Conservation (phyloP, 92 coral and sea anemone genomes). For the Desmophyllum pertusum region DNA sequence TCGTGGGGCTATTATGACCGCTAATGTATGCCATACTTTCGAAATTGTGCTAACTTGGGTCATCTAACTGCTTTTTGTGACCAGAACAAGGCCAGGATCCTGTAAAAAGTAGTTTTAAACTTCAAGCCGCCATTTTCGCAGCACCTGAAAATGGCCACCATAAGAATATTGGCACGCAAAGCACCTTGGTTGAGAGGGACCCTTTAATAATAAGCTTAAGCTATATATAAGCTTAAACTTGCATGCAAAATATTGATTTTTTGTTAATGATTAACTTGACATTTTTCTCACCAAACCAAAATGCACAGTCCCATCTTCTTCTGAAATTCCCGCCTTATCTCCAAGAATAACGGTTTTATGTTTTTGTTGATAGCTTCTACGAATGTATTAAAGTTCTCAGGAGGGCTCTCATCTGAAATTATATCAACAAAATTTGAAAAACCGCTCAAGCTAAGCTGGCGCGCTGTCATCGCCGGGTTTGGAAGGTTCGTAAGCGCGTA, state of each 20-base stretch:
- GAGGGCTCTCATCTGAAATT: constrained; percentile 48
- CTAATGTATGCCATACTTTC: too few species aligned
- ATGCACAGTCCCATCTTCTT: constrained; percentile 81
- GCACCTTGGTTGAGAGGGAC: too few species aligned
- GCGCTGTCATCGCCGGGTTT: background rate
- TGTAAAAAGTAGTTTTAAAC: too few species aligned
- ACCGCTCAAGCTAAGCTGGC: background rate
- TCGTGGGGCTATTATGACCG: too few species aligned
- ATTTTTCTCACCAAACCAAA: constrained; percentile 76
- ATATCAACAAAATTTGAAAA: background rate
- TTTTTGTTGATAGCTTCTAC: constrained; percentile 69
- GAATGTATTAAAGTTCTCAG: constrained; percentile 60
- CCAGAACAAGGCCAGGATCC: too few species aligned
- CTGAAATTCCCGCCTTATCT: constrained; percentile 84
- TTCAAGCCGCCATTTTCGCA: too few species aligned
- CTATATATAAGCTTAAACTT: background rate
- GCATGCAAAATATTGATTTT: background rate
- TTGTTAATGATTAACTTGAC: background rate
- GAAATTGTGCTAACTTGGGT: too few species aligned
- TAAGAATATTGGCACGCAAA: too few species aligned
- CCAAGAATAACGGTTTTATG: constrained; percentile 79
- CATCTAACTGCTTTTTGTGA: too few species aligned
- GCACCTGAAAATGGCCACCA: too few species aligned
- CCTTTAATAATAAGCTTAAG: too few species aligned
- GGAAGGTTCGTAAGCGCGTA: background rate